These are phyloP conservation scores for Drosophila cracens DNA, from an alignment of 2,888 invertebrate species.

Conservation along the genomic window DNA sequence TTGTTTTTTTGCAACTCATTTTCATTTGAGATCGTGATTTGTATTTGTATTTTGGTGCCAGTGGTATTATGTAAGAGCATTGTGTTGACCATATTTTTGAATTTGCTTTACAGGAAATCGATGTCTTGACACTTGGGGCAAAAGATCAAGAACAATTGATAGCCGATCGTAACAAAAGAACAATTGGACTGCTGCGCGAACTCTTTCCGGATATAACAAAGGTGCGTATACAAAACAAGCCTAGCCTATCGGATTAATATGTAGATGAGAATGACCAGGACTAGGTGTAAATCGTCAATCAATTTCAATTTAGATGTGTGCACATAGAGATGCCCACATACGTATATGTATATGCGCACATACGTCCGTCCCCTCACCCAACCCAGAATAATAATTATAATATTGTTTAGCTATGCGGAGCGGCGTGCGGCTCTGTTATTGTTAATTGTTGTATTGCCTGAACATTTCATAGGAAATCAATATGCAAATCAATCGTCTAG, in stretches of 20 bases:
- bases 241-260: background rate
- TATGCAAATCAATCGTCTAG: slow-evolving; percentile 81
- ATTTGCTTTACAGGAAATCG: slow-evolving; percentile 87
- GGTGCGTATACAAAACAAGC: slow-evolving; percentile 85
- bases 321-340: slow-evolving; percentile 42
- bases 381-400: slow-evolving; percentile 2
- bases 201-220: slow-evolving; percentile 91
- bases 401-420: slow-evolving; percentile 36
- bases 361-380: background rate
- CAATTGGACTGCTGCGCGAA: slow-evolving; percentile 90
- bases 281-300: slow-evolving; percentile 3
- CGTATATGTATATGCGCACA: background rate
- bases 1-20: slow-evolving; percentile 31
- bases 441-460: slow-evolving; percentile 67
- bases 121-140: slow-evolving; percentile 89
- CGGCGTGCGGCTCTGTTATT: slow-evolving; percentile 37
- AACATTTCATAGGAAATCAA: slow-evolving; percentile 79
- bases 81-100: background rate
- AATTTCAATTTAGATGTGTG: slow-evolving; percentile 2
- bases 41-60: slow-evolving; percentile 33
- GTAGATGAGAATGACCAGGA: slow-evolving; percentile 2
- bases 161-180: slow-evolving; percentile 90
- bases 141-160: slow-evolving; percentile 86
- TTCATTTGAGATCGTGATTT: slow-evolving; percentile 18
- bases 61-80: slow-evolving; percentile 20